Base-by-base conservation (phyloP, 2,888 invertebrate species). In the Drosophila cyrtoloma region DNA sequence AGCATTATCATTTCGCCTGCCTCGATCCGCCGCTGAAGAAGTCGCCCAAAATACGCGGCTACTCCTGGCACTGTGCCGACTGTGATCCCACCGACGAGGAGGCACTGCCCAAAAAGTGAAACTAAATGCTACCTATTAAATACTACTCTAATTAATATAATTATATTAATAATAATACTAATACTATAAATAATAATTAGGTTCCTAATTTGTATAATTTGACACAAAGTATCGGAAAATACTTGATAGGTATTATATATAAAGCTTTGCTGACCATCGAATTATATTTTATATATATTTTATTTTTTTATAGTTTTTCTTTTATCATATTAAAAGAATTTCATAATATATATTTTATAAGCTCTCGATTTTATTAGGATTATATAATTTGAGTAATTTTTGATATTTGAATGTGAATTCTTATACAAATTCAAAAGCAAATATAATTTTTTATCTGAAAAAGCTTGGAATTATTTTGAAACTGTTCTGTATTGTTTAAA, bases 11-110 rank as follows among this genome's bases (percentile, higher is more conserved):
- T 94, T 98, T 98, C 93, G 96, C 96, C 74, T 99, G 99, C 93
- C 94, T 99, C 89, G 97, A 98, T 93, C 99, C 99, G 59, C 99
- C 99, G 19, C 95, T 98, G 19, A 98, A 97, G 93, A 98, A 98
- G 93, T 97, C 98, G 71, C 98, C 98, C 1, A 98, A 98, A 94
- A 96, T 97, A 89, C 96, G 98, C 64, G 98, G 98, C 39, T 98
- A 98, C 93, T 97, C 97, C 19, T 98, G 98, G 98, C 98, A 97
- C 93, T 98, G 98, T 94, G 98, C 97, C 60, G 97, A 98, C 93
- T 98, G 98, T 94, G 98, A 98, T 94, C 97, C 97, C 71, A 97
- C 97, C 89, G 97, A 92, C 22, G 92, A 92, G 32, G 92, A 92
- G 57, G 85, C 88, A 63, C 81, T 86, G 72, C 88, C 65, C 50